Evolutionary conservation across 2,888 invertebrate species (phyloP).

Genomic region (Polydrusus cervinus): DNA sequence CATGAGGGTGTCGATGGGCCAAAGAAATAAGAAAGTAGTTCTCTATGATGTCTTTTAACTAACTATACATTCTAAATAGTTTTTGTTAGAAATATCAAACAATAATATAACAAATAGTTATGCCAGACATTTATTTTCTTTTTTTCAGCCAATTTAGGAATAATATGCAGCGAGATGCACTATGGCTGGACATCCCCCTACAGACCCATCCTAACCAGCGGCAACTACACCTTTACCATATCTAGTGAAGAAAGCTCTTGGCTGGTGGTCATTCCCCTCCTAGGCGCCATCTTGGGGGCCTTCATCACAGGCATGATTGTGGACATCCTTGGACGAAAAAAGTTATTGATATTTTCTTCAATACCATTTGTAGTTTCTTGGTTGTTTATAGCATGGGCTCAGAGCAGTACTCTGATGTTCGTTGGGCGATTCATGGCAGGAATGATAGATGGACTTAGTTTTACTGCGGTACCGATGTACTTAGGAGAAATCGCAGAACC

Average conservation of each 20-base stretch:
- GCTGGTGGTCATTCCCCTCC: slow-evolving; percentile 78
- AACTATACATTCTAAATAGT: too few relatives aligned
- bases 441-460: slow-evolving; percentile 72
- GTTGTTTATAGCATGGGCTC: slow-evolving; percentile 77
- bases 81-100: too few relatives aligned
- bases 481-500: slow-evolving; percentile 76
- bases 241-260: slow-evolving; percentile 74
- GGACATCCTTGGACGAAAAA: slow-evolving; percentile 79
- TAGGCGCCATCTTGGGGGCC: slow-evolving; percentile 78
- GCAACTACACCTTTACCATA: slow-evolving; percentile 73
- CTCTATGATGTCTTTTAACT: too few relatives aligned
- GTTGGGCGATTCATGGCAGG: slow-evolving; percentile 75
- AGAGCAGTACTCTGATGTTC: slow-evolving; percentile 74
- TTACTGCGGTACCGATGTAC: slow-evolving; percentile 74
- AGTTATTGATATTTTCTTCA: slow-evolving; percentile 76
- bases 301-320: slow-evolving; percentile 77
- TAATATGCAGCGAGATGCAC: slow-evolving; percentile 68
- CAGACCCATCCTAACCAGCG: slow-evolving; percentile 71
- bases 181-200: slow-evolving; percentile 78
- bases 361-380: slow-evolving; percentile 78
- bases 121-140: slow-evolving; percentile 1
- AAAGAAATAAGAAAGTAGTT: too few relatives aligned
- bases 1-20: too few relatives aligned
- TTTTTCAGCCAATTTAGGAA: slow-evolving; percentile 65
- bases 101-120: too few relatives aligned